Evolutionary conservation across 1,140 invertebrate species (phyloP).

Genomic region (Drosophila rufa): DNA sequence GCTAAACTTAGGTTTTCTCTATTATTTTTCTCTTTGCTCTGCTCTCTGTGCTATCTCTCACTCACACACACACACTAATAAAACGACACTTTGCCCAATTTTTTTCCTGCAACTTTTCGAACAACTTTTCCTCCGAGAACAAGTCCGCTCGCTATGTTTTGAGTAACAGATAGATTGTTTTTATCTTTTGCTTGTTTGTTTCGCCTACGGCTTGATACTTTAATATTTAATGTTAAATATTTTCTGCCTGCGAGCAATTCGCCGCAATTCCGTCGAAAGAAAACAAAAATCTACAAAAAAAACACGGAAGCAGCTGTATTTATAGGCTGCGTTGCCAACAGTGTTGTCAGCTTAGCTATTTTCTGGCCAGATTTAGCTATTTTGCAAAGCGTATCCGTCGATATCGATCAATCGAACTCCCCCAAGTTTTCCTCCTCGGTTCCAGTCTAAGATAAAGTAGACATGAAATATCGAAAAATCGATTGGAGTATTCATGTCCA

Average conservation of each 20-base stretch:
- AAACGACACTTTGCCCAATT: constrained; percentile 28
- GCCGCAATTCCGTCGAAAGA: neutral
- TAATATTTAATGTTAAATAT: no score
- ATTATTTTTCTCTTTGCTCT: constrained; percentile 4
- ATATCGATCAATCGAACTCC: no score
- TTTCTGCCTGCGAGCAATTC: neutral
- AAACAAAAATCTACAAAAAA: neutral
- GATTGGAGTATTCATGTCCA: no score
- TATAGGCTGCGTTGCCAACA: neutral
- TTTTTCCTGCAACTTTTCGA: neutral
- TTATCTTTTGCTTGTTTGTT: neutral
- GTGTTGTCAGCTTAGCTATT: no score
- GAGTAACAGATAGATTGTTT: neutral
- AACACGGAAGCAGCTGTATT: constrained; percentile 3
- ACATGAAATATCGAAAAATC: no score
- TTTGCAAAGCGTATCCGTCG: no score
- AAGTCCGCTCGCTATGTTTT: constrained; percentile 12
- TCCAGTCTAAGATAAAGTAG: no score
- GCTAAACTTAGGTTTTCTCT: constrained; percentile 12
- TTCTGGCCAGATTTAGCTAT: no score
- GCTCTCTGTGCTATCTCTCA: constrained; percentile 1
- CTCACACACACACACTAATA: constrained; percentile 7
- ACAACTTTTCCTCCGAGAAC: constrained; percentile 16
- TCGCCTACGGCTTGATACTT: neutral
- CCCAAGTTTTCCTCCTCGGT: no score